phyloP scores from a whole-genome alignment of 2,113 vertebrate genomes.

The Motacilla tschutschensis region DNA sequence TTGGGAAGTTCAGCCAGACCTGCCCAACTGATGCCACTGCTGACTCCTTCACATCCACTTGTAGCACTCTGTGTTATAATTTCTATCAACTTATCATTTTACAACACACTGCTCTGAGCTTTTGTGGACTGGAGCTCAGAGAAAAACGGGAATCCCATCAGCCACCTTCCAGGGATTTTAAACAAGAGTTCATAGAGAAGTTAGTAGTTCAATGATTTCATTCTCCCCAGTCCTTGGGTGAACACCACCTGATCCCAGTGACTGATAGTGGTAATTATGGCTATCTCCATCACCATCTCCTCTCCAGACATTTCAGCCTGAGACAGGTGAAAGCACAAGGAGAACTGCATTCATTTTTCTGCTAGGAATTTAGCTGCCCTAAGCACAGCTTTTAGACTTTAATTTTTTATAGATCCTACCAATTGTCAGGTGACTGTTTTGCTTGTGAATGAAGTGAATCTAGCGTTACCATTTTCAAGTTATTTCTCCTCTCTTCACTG shows the following conservation, averaged over 20 bases:
- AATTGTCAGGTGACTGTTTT: not conserved
- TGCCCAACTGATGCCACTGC: not conserved
- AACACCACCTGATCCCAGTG: not conserved
- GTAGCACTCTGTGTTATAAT: accelerated
- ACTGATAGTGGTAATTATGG: not conserved
- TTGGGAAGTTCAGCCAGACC: not conserved
- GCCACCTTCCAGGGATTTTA: not conserved
- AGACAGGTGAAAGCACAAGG: not conserved
- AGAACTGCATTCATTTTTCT: not conserved
- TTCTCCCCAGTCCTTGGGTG: not conserved
- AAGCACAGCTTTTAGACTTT: not conserved
- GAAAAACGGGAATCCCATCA: not conserved
- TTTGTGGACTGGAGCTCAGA: not conserved
- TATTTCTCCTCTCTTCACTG: not conserved
- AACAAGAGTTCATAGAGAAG: not conserved
- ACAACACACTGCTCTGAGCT: not conserved
- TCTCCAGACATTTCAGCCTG: not conserved
- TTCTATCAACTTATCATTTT: not conserved
- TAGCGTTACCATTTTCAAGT: not conserved
- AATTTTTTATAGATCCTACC: not conserved
- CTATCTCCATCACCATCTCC: not conserved
- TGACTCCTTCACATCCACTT: not conserved
- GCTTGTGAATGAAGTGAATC: not conserved
- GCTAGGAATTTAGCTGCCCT: not conserved
- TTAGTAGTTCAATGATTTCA: not conserved